Base-by-base conservation (phyloP, 2,797 vertebrate genomes). In the Dendrocincla tyrannina region DNA sequence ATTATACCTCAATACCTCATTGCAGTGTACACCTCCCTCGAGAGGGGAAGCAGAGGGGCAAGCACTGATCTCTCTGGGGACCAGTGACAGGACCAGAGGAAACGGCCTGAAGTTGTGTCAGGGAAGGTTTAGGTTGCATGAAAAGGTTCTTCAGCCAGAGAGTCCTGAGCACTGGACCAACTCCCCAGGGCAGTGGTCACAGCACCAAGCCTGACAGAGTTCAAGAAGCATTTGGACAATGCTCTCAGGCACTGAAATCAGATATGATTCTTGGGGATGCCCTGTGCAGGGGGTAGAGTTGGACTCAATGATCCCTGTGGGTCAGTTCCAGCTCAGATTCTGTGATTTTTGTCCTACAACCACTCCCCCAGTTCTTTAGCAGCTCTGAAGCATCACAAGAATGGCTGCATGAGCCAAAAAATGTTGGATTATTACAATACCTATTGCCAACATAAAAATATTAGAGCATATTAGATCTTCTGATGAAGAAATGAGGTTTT, bases 401-500 rank as follows among this genome's bases (percentile, higher is more conserved):
- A 63, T n/a, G 39, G 41, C 64, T 69, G 18, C 56, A 52, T 20
- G 10, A 35, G 46, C 85, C 79, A 83, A 82, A 78, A 11, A 0
- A 15, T 22, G 25, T 37, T 56, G 55, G 72, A 3, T 91, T 88
- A 17, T 85, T 55, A n/a, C 0, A 0, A 35, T 72, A 35, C 18
- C 46, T 68, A 81, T 58, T 94, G 91, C 89, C 79, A 96, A 42
- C 15, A 16, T 41, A 83, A 85, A 92, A 96, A 93, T 93, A 91
- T 89, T 93, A 91, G 74, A 66, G 63, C 2, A 0, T 82, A 94
- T 91, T 96, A 85, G 81, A 89, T 93, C 56, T 87, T 67, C 25
- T 50, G 68, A 96, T 94, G 92, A 94, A 95, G 60, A 87, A 88
- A 53, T 39, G 19, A 93, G 78, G 72, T 91, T 91, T 92, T 91